Evolutionary conservation across 2,797 vertebrate genomes (phyloP), one percentile per base, ranked within the genome.

Genomic region (Bradypus variegatus): DNA sequence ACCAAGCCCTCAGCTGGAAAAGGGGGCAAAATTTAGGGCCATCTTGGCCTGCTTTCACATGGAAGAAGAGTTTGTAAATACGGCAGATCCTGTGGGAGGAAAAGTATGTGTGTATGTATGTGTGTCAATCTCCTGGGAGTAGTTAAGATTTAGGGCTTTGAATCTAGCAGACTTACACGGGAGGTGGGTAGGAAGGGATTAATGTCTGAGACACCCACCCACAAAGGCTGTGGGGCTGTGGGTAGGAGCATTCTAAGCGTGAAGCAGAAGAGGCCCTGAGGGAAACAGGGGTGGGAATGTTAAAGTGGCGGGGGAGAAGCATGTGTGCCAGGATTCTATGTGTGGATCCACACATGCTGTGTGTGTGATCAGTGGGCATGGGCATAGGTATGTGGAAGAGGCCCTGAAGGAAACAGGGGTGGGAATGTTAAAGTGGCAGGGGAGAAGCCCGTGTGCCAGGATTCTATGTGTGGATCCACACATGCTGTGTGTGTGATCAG

Each of bases 121-220:
- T 58, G 58, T 58, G 14, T 75, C 3, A 8, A 15, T 89, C 58
- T 93, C 60, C 81, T 19, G 41, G 80, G 81, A 95, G 91, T 91
- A 94, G 76, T 86, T 90, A 70, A 89, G 90, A 80, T 86, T 86
- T 81, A 72, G 79, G 93, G 90, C 65, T 95, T 76, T 87, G 91
- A 94, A 92, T 91, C 62, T 86, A 89, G 88, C 84, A 90, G 77
- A 90, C 60, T 91, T 93, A 64, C 70, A 72, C 79, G 75, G 79
- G 83, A 91, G 76, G 92, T 79, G n/a, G 86, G 93, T 2, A 50
- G 87, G 75, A 77, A 91, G 82, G 91, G 93, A 93, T 93, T 79
- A 92, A 33, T 87, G 53, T 94, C 70, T 92, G 82, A 94, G 88
- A 94, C 70, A 89, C 83, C 88, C 76, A 88, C 95, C 94, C 93